Conservation (phyloP, 2,797 vertebrate species). For the Takifugu rubripes region DNA sequence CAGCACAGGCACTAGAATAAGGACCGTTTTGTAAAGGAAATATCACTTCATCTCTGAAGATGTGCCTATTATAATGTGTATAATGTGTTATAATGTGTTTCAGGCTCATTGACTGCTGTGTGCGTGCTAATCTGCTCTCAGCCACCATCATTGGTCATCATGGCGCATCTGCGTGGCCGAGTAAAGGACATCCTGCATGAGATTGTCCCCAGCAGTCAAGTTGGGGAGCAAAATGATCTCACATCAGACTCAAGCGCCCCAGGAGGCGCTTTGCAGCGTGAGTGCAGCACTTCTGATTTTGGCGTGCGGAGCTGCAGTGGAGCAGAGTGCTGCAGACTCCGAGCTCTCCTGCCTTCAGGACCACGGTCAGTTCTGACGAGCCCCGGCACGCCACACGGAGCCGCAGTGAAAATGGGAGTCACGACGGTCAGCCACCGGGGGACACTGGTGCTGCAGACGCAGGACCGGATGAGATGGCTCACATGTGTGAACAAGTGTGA, state of each 20-base stretch:
- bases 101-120: constrained; percentile 61
- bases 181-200: background rate
- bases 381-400: constrained; percentile 14
- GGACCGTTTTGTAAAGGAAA: too few species aligned
- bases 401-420: constrained; percentile 4
- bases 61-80: too few species aligned
- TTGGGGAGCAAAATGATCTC: background rate
- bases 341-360: constrained; percentile 58
- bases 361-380: constrained; percentile 69
- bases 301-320: constrained; percentile 6
- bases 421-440: constrained; percentile 6
- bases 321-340: constrained; percentile 15
- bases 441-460: constrained; percentile 30
- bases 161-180: constrained; percentile 42
- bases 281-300: background rate
- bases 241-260: background rate
- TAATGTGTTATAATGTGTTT: constrained; percentile 70
- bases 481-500: constrained; percentile 43
- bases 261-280: background rate
- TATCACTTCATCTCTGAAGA: too few species aligned
- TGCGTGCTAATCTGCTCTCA: constrained; percentile 60
- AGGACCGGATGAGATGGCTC: constrained; percentile 40
- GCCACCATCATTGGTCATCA: constrained; percentile 44
- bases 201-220: too few species aligned
- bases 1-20: too few species aligned